These are phyloP conservation scores for Xylophagus ater DNA, from an alignment of 2,888 invertebrate species.

Conservation along the genomic window DNA sequence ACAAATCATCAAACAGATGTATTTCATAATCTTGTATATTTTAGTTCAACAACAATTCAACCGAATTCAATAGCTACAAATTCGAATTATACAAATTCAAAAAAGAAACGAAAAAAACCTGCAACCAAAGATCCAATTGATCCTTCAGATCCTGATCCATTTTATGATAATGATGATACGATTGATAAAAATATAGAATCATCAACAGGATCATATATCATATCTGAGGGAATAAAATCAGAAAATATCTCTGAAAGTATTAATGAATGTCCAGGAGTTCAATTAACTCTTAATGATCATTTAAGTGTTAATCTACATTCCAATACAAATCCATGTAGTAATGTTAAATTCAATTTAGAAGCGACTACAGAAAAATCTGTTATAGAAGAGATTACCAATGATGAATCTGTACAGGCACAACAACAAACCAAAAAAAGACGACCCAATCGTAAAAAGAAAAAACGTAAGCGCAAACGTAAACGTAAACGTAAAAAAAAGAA, in stretches of 20 bases:
- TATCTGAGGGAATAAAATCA: background rate
- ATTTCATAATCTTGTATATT: background rate
- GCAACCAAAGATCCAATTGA: slow-evolving; percentile 3
- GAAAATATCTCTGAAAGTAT: background rate
- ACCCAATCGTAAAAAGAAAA: no score
- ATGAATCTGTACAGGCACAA: background rate
- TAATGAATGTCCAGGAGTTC: slow-evolving; percentile 12
- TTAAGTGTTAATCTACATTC: slow-evolving; percentile 15
- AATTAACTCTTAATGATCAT: slow-evolving; percentile 13
- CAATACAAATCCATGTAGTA: slow-evolving; percentile 9
- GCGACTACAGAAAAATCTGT: slow-evolving; percentile 1
- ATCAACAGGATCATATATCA: background rate
- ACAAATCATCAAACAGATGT: background rate
- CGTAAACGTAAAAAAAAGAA: no score
- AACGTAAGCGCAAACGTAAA: slow-evolving; percentile 1
- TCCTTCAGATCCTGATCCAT: slow-evolving; percentile 18
- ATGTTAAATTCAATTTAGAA: slow-evolving; percentile 11
- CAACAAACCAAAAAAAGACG: no score
- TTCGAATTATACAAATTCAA: background rate
- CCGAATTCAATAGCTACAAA: no score
- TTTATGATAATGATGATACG: slow-evolving; percentile 10
- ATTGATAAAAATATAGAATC: background rate
- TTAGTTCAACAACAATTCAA: no score
- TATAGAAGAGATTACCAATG: background rate
- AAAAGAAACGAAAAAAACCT: slow-evolving; percentile 7